phyloP scores from a whole-genome alignment of 1,140 invertebrate species.

The Condylostylus longicornis region DNA sequence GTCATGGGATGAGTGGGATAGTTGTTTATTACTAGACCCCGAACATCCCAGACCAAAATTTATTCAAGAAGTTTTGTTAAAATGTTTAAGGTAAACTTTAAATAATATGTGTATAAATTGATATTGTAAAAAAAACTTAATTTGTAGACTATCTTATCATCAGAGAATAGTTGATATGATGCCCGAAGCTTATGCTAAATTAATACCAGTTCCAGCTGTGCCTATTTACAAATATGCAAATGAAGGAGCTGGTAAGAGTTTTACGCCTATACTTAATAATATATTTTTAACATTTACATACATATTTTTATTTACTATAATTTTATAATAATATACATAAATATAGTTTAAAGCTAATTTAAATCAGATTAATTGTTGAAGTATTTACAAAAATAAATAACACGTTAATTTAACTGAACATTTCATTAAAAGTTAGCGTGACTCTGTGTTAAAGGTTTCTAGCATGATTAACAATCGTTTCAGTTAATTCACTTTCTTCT shows the following conservation, averaged over 20 bases:
- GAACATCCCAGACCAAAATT: slow-evolving; percentile 94
- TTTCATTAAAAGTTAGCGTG: too few relatives aligned
- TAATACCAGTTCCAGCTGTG: slow-evolving; percentile 65
- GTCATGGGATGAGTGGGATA: slow-evolving; percentile 95
- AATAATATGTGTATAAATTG: slow-evolving; percentile 1
- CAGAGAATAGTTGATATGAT: slow-evolving; percentile 85
- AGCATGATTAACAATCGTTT: not conserved
- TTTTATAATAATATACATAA: not conserved
- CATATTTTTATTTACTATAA: not conserved
- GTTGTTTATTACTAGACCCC: slow-evolving; percentile 63
- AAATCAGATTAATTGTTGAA: not conserved
- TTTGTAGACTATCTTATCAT: slow-evolving; percentile 79
- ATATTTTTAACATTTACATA: not conserved
- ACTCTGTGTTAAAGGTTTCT: too few relatives aligned
- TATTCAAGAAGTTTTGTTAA: slow-evolving; percentile 80
- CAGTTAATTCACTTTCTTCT: not conserved
- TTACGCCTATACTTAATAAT: too few relatives aligned
- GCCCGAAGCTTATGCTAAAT: slow-evolving; percentile 67
- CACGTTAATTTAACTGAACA: too few relatives aligned
- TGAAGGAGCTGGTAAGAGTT: slow-evolving; percentile 58
- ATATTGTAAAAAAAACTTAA: slow-evolving; percentile 1
- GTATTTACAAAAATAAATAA: too few relatives aligned
- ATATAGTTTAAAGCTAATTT: not conserved
- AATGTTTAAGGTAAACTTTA: slow-evolving; percentile 60
- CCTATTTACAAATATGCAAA: slow-evolving; percentile 70